These are phyloP conservation scores for Lutraria lutraria DNA, from an alignment of 2,888 invertebrate genomes.

Conservation along the genomic window DNA sequence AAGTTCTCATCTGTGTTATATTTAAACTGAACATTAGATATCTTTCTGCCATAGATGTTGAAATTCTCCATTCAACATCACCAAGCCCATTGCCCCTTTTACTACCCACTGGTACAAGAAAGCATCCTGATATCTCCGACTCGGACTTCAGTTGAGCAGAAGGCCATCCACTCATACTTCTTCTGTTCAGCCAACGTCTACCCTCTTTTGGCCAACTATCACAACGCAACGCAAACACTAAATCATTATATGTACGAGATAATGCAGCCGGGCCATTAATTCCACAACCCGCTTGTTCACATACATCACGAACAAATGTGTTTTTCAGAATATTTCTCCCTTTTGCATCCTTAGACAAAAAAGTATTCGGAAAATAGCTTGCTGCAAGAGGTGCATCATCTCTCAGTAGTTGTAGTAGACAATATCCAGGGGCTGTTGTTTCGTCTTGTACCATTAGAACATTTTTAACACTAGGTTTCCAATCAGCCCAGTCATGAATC, in stretches of 20 bases:
- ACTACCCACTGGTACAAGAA: background rate
- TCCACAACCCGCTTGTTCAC: background rate
- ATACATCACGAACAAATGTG: background rate
- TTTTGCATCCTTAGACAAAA: background rate
- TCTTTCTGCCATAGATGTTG: background rate
- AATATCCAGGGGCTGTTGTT: slow-evolving; percentile 12
- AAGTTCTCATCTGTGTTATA: slow-evolving; percentile 31
- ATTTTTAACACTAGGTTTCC: background rate
- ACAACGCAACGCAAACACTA: background rate
- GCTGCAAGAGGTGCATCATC: background rate
- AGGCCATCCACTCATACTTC: background rate
- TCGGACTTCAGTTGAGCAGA: background rate
- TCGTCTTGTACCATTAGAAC: slow-evolving; percentile 28
- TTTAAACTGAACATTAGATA: slow-evolving; percentile 13
- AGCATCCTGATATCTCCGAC: background rate
- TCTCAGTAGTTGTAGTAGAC: slow-evolving; percentile 20
- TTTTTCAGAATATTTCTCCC: slow-evolving; percentile 9
- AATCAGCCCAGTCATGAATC: background rate
- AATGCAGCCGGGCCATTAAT: background rate
- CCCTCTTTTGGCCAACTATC: background rate
- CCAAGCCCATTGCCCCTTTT: background rate
- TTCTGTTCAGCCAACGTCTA: background rate
- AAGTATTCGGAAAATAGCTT: background rate
- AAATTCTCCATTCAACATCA: slow-evolving; percentile 10
- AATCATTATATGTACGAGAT: background rate